Evolutionary conservation across 2,888 invertebrate genomes (phyloP).

Genomic region (Pachycephus smyrnensis): DNA sequence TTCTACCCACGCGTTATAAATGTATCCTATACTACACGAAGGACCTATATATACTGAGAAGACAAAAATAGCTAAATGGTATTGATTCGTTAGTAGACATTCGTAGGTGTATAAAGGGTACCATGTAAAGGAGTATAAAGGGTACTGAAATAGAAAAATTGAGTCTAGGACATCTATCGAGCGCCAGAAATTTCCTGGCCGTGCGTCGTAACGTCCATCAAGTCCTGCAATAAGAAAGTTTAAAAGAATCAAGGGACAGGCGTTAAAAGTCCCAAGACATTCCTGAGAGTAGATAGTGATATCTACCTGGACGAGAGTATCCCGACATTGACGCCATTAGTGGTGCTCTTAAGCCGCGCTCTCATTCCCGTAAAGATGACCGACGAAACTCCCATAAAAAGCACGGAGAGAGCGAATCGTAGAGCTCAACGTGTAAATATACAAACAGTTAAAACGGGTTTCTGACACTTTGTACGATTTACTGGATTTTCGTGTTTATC

Average conservation of each 20-base stretch:
- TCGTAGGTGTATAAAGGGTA: not conserved
- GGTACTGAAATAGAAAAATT: not conserved
- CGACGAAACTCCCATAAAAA: slow-evolving; percentile 50
- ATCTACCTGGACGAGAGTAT: slow-evolving; percentile 32
- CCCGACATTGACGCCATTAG: slow-evolving; percentile 54
- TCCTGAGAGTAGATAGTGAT: slow-evolving; percentile 16
- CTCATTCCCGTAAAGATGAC: slow-evolving; percentile 37
- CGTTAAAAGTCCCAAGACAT: slow-evolving; percentile 33
- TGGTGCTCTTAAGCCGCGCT: slow-evolving; percentile 44
- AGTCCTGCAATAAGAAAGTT: not conserved
- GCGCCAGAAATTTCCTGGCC: not conserved
- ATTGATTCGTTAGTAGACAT: not conserved
- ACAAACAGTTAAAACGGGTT: not conserved
- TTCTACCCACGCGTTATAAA: not conserved
- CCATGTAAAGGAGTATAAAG: not conserved
- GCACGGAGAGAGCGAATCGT: slow-evolving; percentile 24
- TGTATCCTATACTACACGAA: not conserved
- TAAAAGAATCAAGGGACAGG: not conserved
- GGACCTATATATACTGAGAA: not conserved
- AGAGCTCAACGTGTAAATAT: not conserved
- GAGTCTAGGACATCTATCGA: not conserved
- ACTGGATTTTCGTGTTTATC: not conserved
- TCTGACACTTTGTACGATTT: not conserved
- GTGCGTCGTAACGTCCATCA: not conserved
- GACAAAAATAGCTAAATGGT: not conserved